Conservation (phyloP, 2,797 vertebrate genomes). For the Syngnathus rostellatus region DNA sequence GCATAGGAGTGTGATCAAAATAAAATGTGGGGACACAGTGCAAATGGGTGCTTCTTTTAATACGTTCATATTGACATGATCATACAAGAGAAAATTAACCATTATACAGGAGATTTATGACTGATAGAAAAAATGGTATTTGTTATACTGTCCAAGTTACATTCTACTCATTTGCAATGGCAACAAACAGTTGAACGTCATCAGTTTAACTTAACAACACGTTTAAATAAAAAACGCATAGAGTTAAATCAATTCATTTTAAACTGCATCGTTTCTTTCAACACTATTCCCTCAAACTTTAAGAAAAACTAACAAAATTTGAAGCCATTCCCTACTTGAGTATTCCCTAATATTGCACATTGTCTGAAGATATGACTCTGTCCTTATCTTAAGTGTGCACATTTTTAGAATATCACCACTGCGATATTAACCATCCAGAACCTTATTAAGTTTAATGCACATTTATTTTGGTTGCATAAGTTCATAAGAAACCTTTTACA, state of each 20-base stretch:
- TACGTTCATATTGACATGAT: slow-evolving; percentile 70
- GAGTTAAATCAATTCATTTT: slow-evolving; percentile 53
- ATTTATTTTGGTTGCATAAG: slow-evolving; percentile 83
- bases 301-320: slow-evolving; percentile 60
- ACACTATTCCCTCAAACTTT: slow-evolving; percentile 64
- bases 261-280: slow-evolving; percentile 49
- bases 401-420: slow-evolving; percentile 9
- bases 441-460: slow-evolving; percentile 73
- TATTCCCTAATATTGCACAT: slow-evolving; percentile 73
- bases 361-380: slow-evolving; percentile 60
- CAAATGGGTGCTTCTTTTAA: slow-evolving; percentile 66
- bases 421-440: slow-evolving; percentile 52
- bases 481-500: slow-evolving; percentile 72
- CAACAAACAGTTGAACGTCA: slow-evolving; percentile 64
- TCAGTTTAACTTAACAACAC: slow-evolving; percentile 71
- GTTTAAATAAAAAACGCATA: slow-evolving; percentile 70
- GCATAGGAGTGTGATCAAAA: slow-evolving; percentile 11
- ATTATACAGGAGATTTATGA: slow-evolving; percentile 73
- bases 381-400: slow-evolving; percentile 43
- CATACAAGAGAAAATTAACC: slow-evolving; percentile 72
- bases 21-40: slow-evolving; percentile 54
- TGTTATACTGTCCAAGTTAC: slow-evolving; percentile 78
- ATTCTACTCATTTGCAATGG: slow-evolving; percentile 72
- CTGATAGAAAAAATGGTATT: slow-evolving; percentile 73
- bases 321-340: slow-evolving; percentile 64